These are phyloP conservation scores for Drosophila persimilis DNA, from an alignment of 1,140 invertebrate genomes.

Conservation along the genomic window DNA sequence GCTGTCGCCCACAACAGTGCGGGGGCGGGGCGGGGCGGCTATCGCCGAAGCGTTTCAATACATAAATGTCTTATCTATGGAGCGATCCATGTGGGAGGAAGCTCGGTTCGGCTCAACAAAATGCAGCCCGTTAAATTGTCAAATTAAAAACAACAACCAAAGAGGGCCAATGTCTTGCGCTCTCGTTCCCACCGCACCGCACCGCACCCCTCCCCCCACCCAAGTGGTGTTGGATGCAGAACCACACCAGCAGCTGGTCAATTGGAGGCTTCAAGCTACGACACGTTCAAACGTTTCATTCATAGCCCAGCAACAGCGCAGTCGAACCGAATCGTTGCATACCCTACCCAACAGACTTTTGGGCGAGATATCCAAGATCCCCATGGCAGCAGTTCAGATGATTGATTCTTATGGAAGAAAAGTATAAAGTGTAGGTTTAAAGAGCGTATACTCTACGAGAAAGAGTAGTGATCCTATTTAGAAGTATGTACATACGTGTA, in stretches of 20 bases:
- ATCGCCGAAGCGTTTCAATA: background rate
- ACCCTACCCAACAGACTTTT: too few relatives aligned
- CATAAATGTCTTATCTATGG: conserved; percentile 24
- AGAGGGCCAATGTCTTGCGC: conserved; percentile 19
- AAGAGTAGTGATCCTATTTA: too few relatives aligned
- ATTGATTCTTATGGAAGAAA: too few relatives aligned
- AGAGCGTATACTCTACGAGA: too few relatives aligned
- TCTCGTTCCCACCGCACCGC: background rate
- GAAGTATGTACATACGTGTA: too few relatives aligned
- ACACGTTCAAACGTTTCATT: conserved; percentile 48
- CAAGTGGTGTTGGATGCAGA: background rate
- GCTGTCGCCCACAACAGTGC: background rate
- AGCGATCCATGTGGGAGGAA: conserved; percentile 36
- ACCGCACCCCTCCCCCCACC: too few relatives aligned
- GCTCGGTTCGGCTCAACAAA: conserved; percentile 13
- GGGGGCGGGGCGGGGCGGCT: conserved; percentile 15
- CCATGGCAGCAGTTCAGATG: too few relatives aligned
- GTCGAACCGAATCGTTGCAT: background rate
- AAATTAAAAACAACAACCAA: conserved; percentile 48
- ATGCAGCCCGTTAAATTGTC: conserved; percentile 59
- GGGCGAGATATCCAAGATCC: too few relatives aligned
- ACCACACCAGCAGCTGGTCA: conserved; percentile 40
- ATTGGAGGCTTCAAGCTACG: conserved; percentile 22
- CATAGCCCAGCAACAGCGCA: background rate
- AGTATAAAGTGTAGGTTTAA: too few relatives aligned